A percentile compares a stretch with the other conserved stretches of the same genome.
phyloP scores from a whole-genome alignment of 2,888 invertebrate species.

The Quadriops clusia region DNA sequence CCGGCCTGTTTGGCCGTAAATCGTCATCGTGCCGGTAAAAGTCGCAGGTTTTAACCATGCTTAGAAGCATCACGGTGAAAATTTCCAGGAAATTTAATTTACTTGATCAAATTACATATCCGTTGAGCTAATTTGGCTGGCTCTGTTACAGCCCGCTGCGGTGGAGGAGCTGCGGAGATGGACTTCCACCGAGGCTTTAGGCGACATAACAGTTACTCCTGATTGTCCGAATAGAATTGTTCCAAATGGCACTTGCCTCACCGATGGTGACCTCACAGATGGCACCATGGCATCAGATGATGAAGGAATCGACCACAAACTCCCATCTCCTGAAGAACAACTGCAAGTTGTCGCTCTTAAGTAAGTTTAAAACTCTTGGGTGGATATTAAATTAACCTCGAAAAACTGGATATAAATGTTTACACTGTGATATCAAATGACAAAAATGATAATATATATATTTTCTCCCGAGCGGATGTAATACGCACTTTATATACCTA shows the following conservation, averaged over 20 bases:
- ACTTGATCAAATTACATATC: too few species aligned
- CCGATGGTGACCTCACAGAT: conserved; percentile 41
- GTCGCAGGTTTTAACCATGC: too few species aligned
- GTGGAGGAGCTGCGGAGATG: conserved; percentile 70
- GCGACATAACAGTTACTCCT: conserved; percentile 69
- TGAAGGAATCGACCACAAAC: conserved; percentile 69
- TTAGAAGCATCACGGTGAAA: conserved; percentile 1
- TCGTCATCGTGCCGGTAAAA: too few species aligned
- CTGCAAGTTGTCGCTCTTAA: conserved; percentile 70
- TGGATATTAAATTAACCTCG: too few species aligned
- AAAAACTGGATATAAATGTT: too few species aligned
- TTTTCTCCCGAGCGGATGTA: too few species aligned
- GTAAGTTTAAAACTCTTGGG: too few species aligned
- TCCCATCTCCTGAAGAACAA: conserved; percentile 82
- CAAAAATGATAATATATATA: too few species aligned
- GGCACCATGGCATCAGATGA: conserved; percentile 44
- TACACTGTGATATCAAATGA: too few species aligned
- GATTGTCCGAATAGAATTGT: conserved; percentile 65
- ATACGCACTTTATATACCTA: too few species aligned
- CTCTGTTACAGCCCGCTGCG: conserved; percentile 56
- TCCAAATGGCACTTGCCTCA: conserved; percentile 31
- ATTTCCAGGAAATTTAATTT: neutral
- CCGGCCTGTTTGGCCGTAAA: too few species aligned
- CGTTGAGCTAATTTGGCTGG: too few species aligned
- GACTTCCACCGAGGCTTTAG: conserved; percentile 73